Conservation (phyloP, 2,888 invertebrate species). For the Muschampia staudingeri region DNA sequence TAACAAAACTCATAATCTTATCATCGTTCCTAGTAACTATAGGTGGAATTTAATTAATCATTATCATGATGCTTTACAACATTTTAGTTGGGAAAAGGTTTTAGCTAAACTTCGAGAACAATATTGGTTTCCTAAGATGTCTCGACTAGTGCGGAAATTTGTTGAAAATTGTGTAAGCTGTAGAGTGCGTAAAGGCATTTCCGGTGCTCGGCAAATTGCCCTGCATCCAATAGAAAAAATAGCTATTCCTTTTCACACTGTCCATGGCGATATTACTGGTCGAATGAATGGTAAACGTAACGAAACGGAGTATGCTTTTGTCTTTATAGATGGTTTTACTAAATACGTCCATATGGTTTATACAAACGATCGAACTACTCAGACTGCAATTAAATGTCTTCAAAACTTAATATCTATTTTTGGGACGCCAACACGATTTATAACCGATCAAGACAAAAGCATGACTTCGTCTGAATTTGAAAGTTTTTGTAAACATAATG, state of each 20-base stretch:
- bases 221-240: conserved; percentile 60
- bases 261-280: conserved; percentile 59
- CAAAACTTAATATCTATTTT: conserved; percentile 48
- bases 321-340: conserved; percentile 51
- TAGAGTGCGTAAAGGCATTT: conserved; percentile 48
- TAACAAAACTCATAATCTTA: conserved; percentile 43
- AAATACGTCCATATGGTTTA: conserved; percentile 57
- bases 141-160: conserved; percentile 48
- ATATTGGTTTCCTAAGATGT: conserved; percentile 64
- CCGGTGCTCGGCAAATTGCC: conserved; percentile 47
- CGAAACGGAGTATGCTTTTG: conserved; percentile 55
- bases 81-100: conserved; percentile 57
- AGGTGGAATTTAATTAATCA: conserved; percentile 44
- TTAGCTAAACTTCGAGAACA: conserved; percentile 57
- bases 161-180: conserved; percentile 49
- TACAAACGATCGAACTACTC: conserved; percentile 46
- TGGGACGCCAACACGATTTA: conserved; percentile 40
- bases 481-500: conserved; percentile 48
- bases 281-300: conserved; percentile 54
- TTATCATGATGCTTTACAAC: conserved; percentile 43
- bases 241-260: conserved; percentile 55
- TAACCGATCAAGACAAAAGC: conserved; percentile 55
- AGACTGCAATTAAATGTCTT: conserved; percentile 54
- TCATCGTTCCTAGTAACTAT: conserved; percentile 51
- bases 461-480: conserved; percentile 54